phyloP scores from a whole-genome alignment of 2,113 vertebrate genomes.

The Notarius quadriscutis region DNA sequence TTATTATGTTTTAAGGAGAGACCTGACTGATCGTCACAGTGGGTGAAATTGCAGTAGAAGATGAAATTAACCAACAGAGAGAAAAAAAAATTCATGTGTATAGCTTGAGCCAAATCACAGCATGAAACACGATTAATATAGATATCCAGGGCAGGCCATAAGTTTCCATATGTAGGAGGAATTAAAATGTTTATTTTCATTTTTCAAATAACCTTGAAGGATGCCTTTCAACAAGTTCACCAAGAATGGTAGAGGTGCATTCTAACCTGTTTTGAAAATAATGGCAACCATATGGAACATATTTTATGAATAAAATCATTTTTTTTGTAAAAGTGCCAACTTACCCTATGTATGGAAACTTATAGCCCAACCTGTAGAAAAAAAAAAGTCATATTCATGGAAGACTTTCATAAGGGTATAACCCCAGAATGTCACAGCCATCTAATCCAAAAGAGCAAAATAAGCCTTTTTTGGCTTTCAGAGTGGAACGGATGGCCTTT shows the following conservation, averaged over 20 bases:
- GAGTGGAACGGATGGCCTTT: neutral
- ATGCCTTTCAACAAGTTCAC: too few species aligned
- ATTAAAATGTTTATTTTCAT: too few species aligned
- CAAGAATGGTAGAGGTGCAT: too few species aligned
- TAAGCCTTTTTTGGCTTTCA: neutral
- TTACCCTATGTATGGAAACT: too few species aligned
- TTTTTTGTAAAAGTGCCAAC: too few species aligned
- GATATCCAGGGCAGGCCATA: neutral
- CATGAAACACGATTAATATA: neutral
- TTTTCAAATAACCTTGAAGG: too few species aligned
- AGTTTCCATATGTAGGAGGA: too few species aligned
- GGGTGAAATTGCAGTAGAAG: neutral
- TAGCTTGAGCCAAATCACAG: neutral
- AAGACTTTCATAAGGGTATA: neutral
- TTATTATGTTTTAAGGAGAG: neutral
- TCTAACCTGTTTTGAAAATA: too few species aligned
- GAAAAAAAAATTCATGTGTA: neutral
- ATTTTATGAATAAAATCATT: too few species aligned
- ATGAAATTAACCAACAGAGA: neutral
- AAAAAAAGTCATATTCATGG: neutral
- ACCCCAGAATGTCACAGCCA: neutral
- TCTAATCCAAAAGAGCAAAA: neutral
- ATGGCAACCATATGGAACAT: too few species aligned
- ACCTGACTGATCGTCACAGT: neutral
- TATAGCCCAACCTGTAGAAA: too few species aligned